These are phyloP conservation scores for Lepidothrix coronata DNA, from an alignment of 2,113 vertebrate genomes.

Conservation along the genomic window DNA sequence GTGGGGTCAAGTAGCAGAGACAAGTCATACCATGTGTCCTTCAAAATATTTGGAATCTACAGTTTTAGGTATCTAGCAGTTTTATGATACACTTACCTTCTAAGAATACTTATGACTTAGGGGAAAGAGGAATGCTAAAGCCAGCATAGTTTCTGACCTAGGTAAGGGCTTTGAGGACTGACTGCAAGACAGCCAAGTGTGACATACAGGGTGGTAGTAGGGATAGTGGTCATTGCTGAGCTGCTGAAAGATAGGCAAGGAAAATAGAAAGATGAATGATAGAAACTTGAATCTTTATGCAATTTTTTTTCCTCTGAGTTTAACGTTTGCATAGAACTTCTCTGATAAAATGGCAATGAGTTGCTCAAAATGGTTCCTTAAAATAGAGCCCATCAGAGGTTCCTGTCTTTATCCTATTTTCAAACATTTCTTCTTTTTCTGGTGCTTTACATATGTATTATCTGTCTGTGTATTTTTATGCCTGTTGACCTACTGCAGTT, in stretches of 20 bases:
- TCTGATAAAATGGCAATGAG: not conserved
- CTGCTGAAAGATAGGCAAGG: not conserved
- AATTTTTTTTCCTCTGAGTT: not conserved
- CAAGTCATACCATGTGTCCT: not conserved
- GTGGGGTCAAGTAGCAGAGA: not conserved
- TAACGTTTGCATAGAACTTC: not conserved
- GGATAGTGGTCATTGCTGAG: not conserved
- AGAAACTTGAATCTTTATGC: not conserved
- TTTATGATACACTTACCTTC: constrained; percentile 37
- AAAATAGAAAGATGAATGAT: not conserved
- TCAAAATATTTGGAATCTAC: constrained; percentile 27
- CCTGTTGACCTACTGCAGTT: not conserved
- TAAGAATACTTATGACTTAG: not conserved
- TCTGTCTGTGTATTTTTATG: not conserved
- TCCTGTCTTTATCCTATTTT: not conserved
- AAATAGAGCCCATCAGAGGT: not conserved
- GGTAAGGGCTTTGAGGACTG: not conserved
- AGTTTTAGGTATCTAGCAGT: not conserved
- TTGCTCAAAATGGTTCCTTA: not conserved
- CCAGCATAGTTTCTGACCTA: not conserved
- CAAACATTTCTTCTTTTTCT: not conserved
- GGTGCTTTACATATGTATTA: not conserved
- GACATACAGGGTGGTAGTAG: not conserved
- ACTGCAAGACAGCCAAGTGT: not conserved
- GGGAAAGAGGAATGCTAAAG: constrained; percentile 14